Evolutionary conservation across 2,797 vertebrate genomes (phyloP), one percentile per base, ranked within the genome.

Genomic region (Pangasius larnaudii): DNA sequence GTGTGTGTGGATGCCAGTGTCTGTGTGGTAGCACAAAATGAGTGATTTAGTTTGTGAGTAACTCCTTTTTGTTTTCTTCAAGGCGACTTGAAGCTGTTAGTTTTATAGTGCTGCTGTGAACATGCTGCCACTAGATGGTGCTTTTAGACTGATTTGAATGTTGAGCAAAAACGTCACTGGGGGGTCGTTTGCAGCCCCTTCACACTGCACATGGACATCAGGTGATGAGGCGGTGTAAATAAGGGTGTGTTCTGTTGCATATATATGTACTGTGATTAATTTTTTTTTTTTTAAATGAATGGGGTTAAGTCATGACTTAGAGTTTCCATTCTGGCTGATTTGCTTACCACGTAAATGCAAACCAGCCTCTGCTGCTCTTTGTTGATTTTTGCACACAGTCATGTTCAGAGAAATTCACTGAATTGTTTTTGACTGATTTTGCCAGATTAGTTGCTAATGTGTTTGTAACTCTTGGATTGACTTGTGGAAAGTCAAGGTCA

Each of bases 111-210:
- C 10, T 11, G 0, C 6, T 79, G 33, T 27, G 2, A 42, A 14
- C 58, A 46, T 82, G 36, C 4, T 18, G 71, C 85, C 88, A 84
- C 85, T 86, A 89, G 88, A 65, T 80, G 88, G 88, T 2, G 79
- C 46, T 22, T 83, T 84, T 58, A 84, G 59, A 86, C 71, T 80
- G 46, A n/a, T 82, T 63, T 82, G 24, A 46, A 42, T 42, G 78
- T 63, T 58, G 27, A 42, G 77, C 51, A 79, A 24, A 24, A 18
- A 39, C 33, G 0, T 33, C 7, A 19, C 16, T 0, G 1, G n/a
- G 5, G 5, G 6, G 14, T 33, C 16, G 30, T 36, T 58, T 36
- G 4, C 36, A 22, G 36, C 61, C 56, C n/a, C 36, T 42, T 19
- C 33, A 8, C 11, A 81, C 22, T 33, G 49, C 30, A 46, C 19